phyloP scores from a whole-genome alignment of 2,888 invertebrate genomes.

The Eumerus sabulonum region DNA sequence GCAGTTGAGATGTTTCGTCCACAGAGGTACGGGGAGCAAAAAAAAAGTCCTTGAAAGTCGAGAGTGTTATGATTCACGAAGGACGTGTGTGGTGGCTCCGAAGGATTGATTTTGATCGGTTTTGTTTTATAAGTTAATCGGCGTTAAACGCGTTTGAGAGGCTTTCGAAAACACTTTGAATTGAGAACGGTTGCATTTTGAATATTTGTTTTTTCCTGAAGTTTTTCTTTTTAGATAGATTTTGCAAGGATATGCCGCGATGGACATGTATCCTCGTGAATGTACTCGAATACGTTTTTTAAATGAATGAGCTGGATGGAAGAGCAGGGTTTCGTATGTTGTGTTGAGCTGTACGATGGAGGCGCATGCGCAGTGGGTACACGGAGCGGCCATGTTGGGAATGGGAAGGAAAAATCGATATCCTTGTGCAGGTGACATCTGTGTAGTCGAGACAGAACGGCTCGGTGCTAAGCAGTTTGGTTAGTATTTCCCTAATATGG shows the following conservation, averaged over 20 bases:
- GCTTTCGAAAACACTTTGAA: slow-evolving; percentile 37
- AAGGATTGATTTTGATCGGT: slow-evolving; percentile 20
- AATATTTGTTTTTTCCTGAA: slow-evolving; percentile 10
- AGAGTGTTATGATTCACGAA: slow-evolving; percentile 25
- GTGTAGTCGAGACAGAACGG: neutral
- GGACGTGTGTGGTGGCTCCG: slow-evolving; percentile 44
- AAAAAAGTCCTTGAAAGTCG: slow-evolving; percentile 54
- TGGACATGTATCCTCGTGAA: slow-evolving; percentile 58
- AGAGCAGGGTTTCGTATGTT: slow-evolving; percentile 52
- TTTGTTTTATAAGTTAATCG: slow-evolving; percentile 16
- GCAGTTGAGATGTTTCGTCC: slow-evolving; percentile 37
- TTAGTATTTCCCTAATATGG: no score
- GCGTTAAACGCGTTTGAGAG: slow-evolving; percentile 10
- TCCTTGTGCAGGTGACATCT: slow-evolving; percentile 36
- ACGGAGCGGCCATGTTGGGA: slow-evolving; percentile 36
- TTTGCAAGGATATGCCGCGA: slow-evolving; percentile 46
- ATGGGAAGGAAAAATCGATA: slow-evolving; percentile 55
- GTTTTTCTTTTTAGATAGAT: no score
- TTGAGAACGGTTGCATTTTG: slow-evolving; percentile 40
- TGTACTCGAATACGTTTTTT: slow-evolving; percentile 61
- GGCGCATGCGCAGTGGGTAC: slow-evolving; percentile 40
- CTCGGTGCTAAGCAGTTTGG: no score
- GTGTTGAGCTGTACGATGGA: slow-evolving; percentile 33
- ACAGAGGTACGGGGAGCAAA: slow-evolving; percentile 14
- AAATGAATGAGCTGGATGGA: slow-evolving; percentile 55